phyloP scores from a whole-genome alignment of 2,888 invertebrate species.

The Eugnorisma glareosa region DNA sequence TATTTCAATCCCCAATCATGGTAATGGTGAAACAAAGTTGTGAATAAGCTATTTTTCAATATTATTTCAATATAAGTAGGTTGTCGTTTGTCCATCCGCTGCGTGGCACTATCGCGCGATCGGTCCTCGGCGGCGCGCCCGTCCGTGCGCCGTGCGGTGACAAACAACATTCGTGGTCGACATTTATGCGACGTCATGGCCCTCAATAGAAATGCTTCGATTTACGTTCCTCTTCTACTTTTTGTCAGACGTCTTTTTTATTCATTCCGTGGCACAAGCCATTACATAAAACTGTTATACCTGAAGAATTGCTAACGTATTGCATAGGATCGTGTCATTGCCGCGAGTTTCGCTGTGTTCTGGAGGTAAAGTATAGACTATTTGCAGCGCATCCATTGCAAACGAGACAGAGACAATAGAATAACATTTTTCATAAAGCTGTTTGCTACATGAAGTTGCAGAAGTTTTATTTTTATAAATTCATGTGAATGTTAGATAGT shows the following conservation, averaged over 20 bases:
- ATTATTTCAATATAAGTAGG: slow-evolving; percentile 76
- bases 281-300: slow-evolving; percentile 73
- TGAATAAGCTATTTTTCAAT: slow-evolving; percentile 79
- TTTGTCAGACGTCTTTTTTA: slow-evolving; percentile 83
- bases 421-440: slow-evolving; percentile 54
- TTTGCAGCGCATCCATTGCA: slow-evolving; percentile 40
- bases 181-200: slow-evolving; percentile 88
- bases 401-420: slow-evolving; percentile 48
- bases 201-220: slow-evolving; percentile 88
- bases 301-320: slow-evolving; percentile 54
- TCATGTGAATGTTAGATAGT: slow-evolving; percentile 45
- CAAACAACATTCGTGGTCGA: slow-evolving; percentile 88
- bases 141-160: slow-evolving; percentile 78
- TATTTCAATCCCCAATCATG: slow-evolving; percentile 64
- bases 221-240: slow-evolving; percentile 82
- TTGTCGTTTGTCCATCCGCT: slow-evolving; percentile 69
- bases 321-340: slow-evolving; percentile 42
- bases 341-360: slow-evolving; percentile 35
- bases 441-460: slow-evolving; percentile 45
- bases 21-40: slow-evolving; percentile 72
- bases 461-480: slow-evolving; percentile 52
- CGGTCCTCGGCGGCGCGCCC: slow-evolving; percentile 66
- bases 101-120: slow-evolving; percentile 81
- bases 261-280: slow-evolving; percentile 75
- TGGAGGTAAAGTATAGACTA: slow-evolving; percentile 40